Conservation (phyloP, 2,113 vertebrate genomes). For the Lagopus muta region DNA sequence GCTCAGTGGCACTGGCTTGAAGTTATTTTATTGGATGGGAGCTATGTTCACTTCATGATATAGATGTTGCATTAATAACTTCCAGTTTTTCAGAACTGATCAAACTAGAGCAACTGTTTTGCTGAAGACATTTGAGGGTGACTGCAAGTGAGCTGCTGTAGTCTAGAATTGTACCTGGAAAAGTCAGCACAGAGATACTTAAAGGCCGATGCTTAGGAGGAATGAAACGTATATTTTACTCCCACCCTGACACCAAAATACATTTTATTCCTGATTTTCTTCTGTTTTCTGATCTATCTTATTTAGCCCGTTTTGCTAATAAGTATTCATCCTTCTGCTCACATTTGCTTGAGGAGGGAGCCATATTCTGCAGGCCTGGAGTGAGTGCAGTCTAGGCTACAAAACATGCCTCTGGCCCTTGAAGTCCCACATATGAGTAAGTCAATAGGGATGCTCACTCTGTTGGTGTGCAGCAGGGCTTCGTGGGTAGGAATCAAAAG, state of each 20-base stretch:
- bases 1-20: fast-evolving
- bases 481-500: neutral
- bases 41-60: neutral
- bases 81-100: neutral
- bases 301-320: neutral
- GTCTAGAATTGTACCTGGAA: fast-evolving
- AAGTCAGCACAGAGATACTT: neutral
- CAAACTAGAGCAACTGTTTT: fast-evolving
- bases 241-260: neutral
- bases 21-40: neutral
- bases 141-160: neutral
- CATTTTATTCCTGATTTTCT: neutral
- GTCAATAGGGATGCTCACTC: neutral
- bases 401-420: neutral
- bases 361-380: neutral
- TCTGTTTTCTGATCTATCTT: neutral
- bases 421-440: neutral
- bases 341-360: neutral
- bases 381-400: neutral
- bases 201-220: neutral
- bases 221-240: neutral
- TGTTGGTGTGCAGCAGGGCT: neutral
- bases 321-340: neutral
- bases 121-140: neutral
- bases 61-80: neutral